Evolutionary conservation across 2,888 invertebrate species (phyloP).

Genomic region (Acrobasis consociella): DNA sequence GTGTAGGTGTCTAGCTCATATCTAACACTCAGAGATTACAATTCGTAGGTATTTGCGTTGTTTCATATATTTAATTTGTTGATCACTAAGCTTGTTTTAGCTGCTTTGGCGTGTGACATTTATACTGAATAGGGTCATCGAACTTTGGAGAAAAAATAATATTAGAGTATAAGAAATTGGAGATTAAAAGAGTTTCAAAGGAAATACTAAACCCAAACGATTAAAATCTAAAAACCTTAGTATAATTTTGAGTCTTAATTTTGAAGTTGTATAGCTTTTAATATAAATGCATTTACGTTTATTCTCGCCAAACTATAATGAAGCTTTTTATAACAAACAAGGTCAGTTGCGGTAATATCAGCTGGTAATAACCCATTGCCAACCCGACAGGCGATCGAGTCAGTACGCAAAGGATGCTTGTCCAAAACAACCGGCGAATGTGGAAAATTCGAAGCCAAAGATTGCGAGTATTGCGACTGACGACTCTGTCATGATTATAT

Average conservation of each 20-base stretch:
- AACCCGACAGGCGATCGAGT: neutral
- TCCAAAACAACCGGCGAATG: slow-evolving; percentile 1
- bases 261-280: neutral
- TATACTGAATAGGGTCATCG: too few species aligned
- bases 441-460: neutral
- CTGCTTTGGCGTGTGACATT: too few species aligned
- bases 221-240: too few species aligned
- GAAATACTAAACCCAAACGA: too few species aligned
- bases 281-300: neutral
- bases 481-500: neutral
- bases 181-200: too few species aligned
- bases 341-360: neutral
- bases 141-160: too few species aligned
- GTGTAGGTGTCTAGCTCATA: neutral
- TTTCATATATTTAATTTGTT: neutral
- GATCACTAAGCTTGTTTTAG: too few species aligned
- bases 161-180: too few species aligned
- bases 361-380: neutral
- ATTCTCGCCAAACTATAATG: neutral
- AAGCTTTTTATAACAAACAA: neutral
- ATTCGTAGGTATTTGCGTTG: neutral
- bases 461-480: neutral
- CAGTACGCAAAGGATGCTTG: neutral
- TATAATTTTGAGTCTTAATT: too few species aligned
- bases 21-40: neutral